Evolutionary conservation across 2,113 vertebrate genomes (phyloP).

Genomic region (Eulemur rufifrons): DNA sequence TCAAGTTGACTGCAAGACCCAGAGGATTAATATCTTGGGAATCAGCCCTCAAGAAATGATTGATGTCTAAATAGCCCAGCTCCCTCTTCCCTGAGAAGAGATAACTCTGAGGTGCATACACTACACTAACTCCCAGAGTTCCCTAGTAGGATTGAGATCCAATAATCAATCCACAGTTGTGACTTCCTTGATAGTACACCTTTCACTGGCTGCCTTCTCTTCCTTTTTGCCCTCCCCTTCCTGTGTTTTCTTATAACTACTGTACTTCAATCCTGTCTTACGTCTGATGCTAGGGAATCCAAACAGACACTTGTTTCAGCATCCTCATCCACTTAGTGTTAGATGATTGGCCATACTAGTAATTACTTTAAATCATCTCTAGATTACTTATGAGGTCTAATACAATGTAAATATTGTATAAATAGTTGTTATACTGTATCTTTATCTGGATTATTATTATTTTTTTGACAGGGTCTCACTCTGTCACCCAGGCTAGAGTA

Average conservation of each 20-base stretch:
- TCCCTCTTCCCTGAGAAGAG: background rate
- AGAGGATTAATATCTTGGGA: background rate
- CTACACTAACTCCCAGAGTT: background rate
- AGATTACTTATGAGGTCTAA: background rate
- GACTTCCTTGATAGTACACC: background rate
- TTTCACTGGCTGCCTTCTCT: background rate
- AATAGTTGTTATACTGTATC: background rate
- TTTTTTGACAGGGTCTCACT: no score
- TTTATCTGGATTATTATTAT: no score
- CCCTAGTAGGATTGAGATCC: background rate
- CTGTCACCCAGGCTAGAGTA: no score
- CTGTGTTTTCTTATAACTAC: background rate
- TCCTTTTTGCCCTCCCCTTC: background rate
- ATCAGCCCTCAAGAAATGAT: background rate
- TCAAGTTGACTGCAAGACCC: background rate
- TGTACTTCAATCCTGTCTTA: background rate
- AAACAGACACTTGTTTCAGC: background rate
- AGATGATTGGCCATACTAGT: no score
- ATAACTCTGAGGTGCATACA: background rate
- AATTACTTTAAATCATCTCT: background rate
- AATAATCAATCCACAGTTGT: background rate
- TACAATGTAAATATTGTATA: background rate
- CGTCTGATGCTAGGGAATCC: background rate
- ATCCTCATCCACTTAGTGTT: background rate
- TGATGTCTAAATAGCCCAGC: background rate